Evolutionary conservation across 2,113 vertebrate genomes (phyloP).

Genomic region (Triplophysa tibetana): DNA sequence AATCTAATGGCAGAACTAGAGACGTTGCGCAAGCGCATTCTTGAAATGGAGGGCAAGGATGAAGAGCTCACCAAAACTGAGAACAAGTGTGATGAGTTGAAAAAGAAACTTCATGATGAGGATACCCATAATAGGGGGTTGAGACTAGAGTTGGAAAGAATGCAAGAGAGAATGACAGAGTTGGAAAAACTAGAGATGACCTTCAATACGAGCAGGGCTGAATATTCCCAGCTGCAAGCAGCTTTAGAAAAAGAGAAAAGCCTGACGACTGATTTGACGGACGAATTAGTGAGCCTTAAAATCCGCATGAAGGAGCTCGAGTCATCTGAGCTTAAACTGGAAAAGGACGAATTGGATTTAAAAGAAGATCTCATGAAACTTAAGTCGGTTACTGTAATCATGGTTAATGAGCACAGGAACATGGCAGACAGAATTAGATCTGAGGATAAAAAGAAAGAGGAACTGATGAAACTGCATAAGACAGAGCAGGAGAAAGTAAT

Average conservation of each 20-base stretch:
- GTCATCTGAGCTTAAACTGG: slow-evolving; percentile 86
- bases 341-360: slow-evolving; percentile 88
- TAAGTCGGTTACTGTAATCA: slow-evolving; percentile 92
- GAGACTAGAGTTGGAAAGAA: slow-evolving; percentile 87
- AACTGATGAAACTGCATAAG: slow-evolving; percentile 85
- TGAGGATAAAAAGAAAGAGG: slow-evolving; percentile 88
- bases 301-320: slow-evolving; percentile 92
- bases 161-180: slow-evolving; percentile 91
- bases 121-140: slow-evolving; percentile 85
- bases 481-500: slow-evolving; percentile 91
- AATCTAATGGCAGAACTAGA: slow-evolving; percentile 92
- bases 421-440: slow-evolving; percentile 90
- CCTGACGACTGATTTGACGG: slow-evolving; percentile 87
- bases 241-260: slow-evolving; percentile 88
- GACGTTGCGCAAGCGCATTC: slow-evolving; percentile 86
- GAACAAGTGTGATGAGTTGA: slow-evolving; percentile 86
- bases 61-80: slow-evolving; percentile 94
- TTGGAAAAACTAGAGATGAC: slow-evolving; percentile 88
- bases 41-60: slow-evolving; percentile 97
- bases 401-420: slow-evolving; percentile 91
- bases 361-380: slow-evolving; percentile 94
- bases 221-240: slow-evolving; percentile 83
- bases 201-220: slow-evolving; percentile 84
- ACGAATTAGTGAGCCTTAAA: slow-evolving; percentile 87
- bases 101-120: slow-evolving; percentile 88